These are phyloP conservation scores for Hirudinaria manillensis DNA, from an alignment of 2,888 invertebrate genomes.

Conservation along the genomic window DNA sequence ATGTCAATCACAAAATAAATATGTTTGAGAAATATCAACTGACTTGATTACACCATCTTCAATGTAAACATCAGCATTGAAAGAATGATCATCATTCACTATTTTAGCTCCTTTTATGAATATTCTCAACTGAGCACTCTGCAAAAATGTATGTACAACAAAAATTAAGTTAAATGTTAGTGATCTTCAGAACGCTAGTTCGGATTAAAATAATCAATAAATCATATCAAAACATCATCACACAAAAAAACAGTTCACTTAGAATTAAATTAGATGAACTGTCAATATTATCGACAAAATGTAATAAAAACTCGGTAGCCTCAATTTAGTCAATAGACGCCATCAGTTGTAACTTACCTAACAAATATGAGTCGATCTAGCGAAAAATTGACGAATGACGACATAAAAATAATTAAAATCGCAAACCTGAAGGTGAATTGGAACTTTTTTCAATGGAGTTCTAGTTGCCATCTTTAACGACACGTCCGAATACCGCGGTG, in stretches of 20 bases:
- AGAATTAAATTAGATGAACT: neutral
- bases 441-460: constrained; percentile 34
- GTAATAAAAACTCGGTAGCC: too few relatives aligned
- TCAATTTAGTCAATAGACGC: too few relatives aligned
- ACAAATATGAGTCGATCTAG: too few relatives aligned
- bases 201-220: neutral
- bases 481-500: neutral
- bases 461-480: constrained; percentile 32
- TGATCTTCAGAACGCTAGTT: neutral
- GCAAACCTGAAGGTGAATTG: constrained; percentile 35
- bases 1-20: neutral
- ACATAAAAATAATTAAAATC: neutral
- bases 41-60: constrained; percentile 95
- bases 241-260: neutral
- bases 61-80: constrained; percentile 86
- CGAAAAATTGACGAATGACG: too few relatives aligned
- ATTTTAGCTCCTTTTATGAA: constrained; percentile 90
- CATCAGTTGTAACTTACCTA: too few relatives aligned
- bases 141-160: constrained; percentile 1
- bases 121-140: constrained; percentile 51
- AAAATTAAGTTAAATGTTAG: neutral
- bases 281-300: too few relatives aligned
- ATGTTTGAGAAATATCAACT: constrained; percentile 48
- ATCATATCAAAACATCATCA: neutral
- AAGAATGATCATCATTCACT: constrained; percentile 84